These are phyloP conservation scores for Frankliniella fusca DNA, from an alignment of 2,888 invertebrate species.

Conservation along the genomic window DNA sequence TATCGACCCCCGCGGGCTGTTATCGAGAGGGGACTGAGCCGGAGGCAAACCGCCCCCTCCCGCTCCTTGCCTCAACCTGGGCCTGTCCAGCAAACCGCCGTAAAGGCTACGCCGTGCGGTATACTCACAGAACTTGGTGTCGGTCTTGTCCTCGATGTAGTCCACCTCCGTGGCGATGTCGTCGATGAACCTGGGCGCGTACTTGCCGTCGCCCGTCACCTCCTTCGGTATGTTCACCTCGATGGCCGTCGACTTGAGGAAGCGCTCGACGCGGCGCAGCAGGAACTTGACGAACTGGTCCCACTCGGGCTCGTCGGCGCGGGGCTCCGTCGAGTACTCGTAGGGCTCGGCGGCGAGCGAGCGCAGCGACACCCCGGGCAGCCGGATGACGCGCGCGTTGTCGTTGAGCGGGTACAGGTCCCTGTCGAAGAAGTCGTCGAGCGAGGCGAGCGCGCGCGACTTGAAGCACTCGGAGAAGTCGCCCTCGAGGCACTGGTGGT, in stretches of 20 bases:
- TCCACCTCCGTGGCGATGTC: constrained; percentile 81
- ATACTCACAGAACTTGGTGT: constrained; percentile 72
- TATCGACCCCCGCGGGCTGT: too few species aligned
- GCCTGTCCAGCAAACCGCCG: too few species aligned
- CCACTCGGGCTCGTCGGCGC: constrained; percentile 75
- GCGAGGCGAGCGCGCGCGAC: constrained; percentile 68
- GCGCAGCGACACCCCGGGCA: constrained; percentile 65
- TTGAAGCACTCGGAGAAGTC: constrained; percentile 84
- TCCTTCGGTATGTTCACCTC: constrained; percentile 71
- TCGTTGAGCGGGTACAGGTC: constrained; percentile 59
- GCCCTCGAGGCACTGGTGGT: constrained; percentile 69
- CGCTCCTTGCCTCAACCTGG: too few species aligned
- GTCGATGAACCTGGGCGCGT: constrained; percentile 75
- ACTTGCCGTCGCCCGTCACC: constrained; percentile 67
- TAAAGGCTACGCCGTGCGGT: background rate
- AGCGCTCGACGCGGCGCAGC: constrained; percentile 69
- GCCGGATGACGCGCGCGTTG: constrained; percentile 64
- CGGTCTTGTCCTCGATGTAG: constrained; percentile 75
- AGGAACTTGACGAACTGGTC: constrained; percentile 73
- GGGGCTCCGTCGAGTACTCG: constrained; percentile 65
- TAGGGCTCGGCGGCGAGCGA: constrained; percentile 66
- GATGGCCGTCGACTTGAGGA: constrained; percentile 71
- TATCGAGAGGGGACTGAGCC: too few species aligned
- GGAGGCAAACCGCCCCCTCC: too few species aligned
- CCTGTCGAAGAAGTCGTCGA: constrained; percentile 73